These are phyloP conservation scores for Hirtodrosophila cameraria DNA, from an alignment of 2,888 invertebrate genomes.

Conservation along the genomic window DNA sequence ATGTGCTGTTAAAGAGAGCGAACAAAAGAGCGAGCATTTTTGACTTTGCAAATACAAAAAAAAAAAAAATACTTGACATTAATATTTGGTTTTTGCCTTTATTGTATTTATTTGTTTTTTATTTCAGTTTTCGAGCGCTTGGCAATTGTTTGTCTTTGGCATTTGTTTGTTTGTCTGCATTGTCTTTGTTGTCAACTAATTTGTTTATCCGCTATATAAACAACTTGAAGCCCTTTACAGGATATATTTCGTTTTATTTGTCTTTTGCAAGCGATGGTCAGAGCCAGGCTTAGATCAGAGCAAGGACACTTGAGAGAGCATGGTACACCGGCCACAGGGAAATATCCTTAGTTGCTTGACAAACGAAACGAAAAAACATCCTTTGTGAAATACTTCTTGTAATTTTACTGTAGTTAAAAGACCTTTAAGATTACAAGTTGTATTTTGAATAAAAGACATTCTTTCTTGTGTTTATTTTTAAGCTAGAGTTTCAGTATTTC, in stretches of 20 bases:
- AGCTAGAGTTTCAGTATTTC: too few species aligned
- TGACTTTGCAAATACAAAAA: slow-evolving; percentile 52
- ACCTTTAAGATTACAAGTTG: too few species aligned
- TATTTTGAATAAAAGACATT: too few species aligned
- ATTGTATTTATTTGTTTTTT: slow-evolving; percentile 13
- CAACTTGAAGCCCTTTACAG: slow-evolving; percentile 44
- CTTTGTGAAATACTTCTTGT: slow-evolving; percentile 12
- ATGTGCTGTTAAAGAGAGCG: not conserved
- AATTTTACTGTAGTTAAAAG: slow-evolving; percentile 30
- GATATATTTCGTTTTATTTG: slow-evolving; percentile 22
- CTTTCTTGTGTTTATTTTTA: too few species aligned
- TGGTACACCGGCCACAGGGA: slow-evolving; percentile 24
- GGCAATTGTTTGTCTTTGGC: slow-evolving; percentile 64
- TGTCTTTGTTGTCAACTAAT: slow-evolving; percentile 67
- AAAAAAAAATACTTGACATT: slow-evolving; percentile 49
- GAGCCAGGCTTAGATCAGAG: slow-evolving; percentile 15
- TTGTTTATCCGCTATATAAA: slow-evolving; percentile 69
- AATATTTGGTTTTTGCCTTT: slow-evolving; percentile 24
- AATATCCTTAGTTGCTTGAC: slow-evolving; percentile 5
- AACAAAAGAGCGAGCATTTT: slow-evolving; percentile 23
- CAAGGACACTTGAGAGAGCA: not conserved
- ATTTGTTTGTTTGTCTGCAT: slow-evolving; percentile 57
- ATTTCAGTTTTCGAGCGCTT: slow-evolving; percentile 20
- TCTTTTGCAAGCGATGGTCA: slow-evolving; percentile 12
- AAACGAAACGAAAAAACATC: not conserved